Base-by-base conservation (phyloP, 2,797 vertebrate species). In the Hippopotamyrus pictus region DNA sequence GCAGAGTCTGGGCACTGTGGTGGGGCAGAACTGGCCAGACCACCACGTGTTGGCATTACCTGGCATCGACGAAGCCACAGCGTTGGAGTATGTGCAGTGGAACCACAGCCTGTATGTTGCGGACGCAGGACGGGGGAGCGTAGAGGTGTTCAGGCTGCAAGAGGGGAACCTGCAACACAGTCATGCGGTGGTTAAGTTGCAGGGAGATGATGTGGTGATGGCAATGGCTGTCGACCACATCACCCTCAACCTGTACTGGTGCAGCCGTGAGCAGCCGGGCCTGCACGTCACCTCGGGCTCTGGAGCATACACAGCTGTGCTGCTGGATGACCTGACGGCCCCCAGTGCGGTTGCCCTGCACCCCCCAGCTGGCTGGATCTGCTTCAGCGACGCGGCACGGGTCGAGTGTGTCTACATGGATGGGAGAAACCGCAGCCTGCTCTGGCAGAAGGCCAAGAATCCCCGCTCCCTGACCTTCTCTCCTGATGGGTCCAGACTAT, bases 161-260 rank as follows among this genome's bases (percentile, higher is more conserved):
- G 90, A 94, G 2, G 93, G 92, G 7, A 93, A 96, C n/a, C 59
- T 69, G n/a, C 91, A 91, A 0, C 94, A 94, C 1, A 92, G 93
- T 89, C 95, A 95, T 88, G 93, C 90, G 62, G 89, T 95, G 0
- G 29, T 97, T 11, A 92, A 94, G 12, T 94, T 97, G 44, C 90
- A 93, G 86, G 95, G 94, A 19, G 95, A 94, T n/a, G 95, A 91
- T 0, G 90, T 94, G 0, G 92, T 96, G 0, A 95, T 94, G 0
- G 94, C 95, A 48, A 89, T 99, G 87, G 97, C 97, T 14, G 93
- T 98, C 1, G 98, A 99, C 94, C 99, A 98, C 98, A 92, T 97
- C 91, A 98, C 96, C 0, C 94, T 93, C 1, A 98, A 97, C 92
- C 90, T 99, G 11, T 99, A 97, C 93, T 99, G 98, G 98, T 97